Base-by-base conservation (phyloP, 2,113 vertebrate species). In the Trinectes maculatus region DNA sequence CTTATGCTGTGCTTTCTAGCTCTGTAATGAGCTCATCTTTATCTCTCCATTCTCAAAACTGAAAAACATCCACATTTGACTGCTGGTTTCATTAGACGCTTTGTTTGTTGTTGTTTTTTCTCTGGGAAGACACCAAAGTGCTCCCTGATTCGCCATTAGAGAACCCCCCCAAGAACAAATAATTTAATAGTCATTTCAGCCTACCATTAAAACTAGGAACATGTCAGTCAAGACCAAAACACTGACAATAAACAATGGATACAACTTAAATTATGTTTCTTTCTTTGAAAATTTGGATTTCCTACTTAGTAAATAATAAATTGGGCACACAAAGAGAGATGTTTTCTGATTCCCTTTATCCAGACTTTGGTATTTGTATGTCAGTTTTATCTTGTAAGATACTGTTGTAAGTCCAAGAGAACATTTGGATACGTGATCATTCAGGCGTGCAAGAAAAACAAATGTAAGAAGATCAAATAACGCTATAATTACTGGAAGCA, bases 161-260 rank as follows among this genome's bases (percentile, higher is more conserved):
- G 48, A 72, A 63, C 51, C 64, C 37, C 51, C 57, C 36, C 43
- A 74, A 59, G 71, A 85, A 67, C 44, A 70, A 71, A 67, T n/a
- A n/a, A n/a, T n/a, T n/a, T n/a, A n/a, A n/a, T 43, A 64, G 69
- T 76, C 79, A 85, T 88, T 80, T 66, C 29, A 73, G 57, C 64
- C 54, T 83, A 80, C 71, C 67, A 64, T n/a, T n/a, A 33, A 59
- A 47, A 76, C 54, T 74, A 63, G 29, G 56, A 70, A 52, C 1
- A 9, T 11, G 44, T 84, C 71, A 76, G 55, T 85, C 67, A 79
- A 60, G 55, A 49, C 58, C 21, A 15, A 77, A 63, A 28, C 43
- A 26, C 55, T 22, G 29, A 65, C 2, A 3, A 62, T 77, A 42
- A 82, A 75, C 1, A 61, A 64, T 18, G 61, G 44, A 53, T 56